Evolutionary conservation across 2,888 invertebrate species (phyloP).

Genomic region (Belgica antarctica): DNA sequence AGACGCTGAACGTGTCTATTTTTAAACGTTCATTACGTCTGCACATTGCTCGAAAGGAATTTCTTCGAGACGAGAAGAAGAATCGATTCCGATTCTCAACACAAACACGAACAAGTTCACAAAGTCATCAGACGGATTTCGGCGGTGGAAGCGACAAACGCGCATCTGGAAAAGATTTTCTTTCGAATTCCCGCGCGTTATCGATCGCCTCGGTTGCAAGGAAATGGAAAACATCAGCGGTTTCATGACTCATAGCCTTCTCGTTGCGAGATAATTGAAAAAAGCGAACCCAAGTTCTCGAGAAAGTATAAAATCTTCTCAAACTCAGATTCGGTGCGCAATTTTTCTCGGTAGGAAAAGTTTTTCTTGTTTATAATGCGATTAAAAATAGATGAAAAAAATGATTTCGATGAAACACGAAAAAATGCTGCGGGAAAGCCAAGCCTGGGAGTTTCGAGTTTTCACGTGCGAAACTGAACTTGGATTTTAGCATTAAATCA

Average conservation of each 20-base stretch:
- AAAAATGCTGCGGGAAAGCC: background rate
- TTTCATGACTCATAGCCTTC: constrained; percentile 1
- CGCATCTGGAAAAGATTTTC: background rate
- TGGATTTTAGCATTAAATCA: background rate
- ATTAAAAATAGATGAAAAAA: constrained; percentile 33
- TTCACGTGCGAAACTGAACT: constrained; percentile 6
- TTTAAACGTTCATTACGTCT: constrained; percentile 41
- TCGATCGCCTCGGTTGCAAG: too few species aligned
- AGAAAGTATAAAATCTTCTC: background rate
- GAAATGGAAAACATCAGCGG: too few species aligned
- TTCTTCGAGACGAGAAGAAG: constrained; percentile 21
- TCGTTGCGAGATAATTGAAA: too few species aligned
- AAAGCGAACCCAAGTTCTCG: too few species aligned
- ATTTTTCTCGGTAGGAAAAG: background rate
- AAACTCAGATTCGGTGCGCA: background rate
- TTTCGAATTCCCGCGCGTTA: too few species aligned
- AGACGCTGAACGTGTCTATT: constrained; percentile 38
- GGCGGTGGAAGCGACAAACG: background rate
- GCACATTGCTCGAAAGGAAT: constrained; percentile 41
- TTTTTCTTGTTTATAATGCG: constrained; percentile 28
- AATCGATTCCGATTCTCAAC: background rate
- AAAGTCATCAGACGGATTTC: background rate
- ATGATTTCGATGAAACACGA: constrained; percentile 13
- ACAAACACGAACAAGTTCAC: too few species aligned
- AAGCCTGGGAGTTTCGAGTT: background rate